Percentiles rank a stretch among this genome's conserved stretches.
Conservation (phyloP, 1,140 invertebrate genomes). For the Bombyx mandarina region DNA sequence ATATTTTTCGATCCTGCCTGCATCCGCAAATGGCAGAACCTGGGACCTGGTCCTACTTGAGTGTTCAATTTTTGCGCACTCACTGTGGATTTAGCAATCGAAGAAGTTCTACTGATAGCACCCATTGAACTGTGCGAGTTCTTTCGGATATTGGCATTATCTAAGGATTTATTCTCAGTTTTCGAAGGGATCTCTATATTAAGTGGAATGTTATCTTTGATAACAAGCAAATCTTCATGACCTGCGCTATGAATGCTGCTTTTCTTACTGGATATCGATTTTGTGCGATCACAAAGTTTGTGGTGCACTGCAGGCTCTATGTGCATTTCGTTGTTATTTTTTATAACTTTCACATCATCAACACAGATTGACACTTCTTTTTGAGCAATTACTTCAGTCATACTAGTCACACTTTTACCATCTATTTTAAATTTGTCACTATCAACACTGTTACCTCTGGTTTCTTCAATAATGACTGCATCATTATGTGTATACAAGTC, state of each 20-base stretch:
- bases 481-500: slow-evolving; percentile 15
- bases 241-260: slow-evolving; percentile 44
- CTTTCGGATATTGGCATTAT: slow-evolving; percentile 38
- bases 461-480: slow-evolving; percentile 16
- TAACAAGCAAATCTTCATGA: slow-evolving; percentile 39
- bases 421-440: slow-evolving; percentile 24
- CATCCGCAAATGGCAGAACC: slow-evolving; percentile 80
- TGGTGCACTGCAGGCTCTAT: slow-evolving; percentile 74
- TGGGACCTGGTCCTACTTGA: slow-evolving; percentile 72
- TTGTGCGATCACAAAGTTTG: slow-evolving; percentile 71
- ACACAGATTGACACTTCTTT: slow-evolving; percentile 33
- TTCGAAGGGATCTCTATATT: slow-evolving; percentile 34
- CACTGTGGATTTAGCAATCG: slow-evolving; percentile 59
- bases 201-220: slow-evolving; percentile 37
- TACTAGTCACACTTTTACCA: slow-evolving; percentile 11
- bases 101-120: slow-evolving; percentile 61
- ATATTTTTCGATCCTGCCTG: slow-evolving; percentile 84
- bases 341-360: slow-evolving; percentile 37
- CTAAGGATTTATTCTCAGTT: slow-evolving; percentile 24
- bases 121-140: slow-evolving; percentile 65
- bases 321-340: slow-evolving; percentile 41
- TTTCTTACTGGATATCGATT: slow-evolving; percentile 55
- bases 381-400: slow-evolving; percentile 22
- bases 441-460: slow-evolving; percentile 17
- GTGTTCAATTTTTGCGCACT: slow-evolving; percentile 63